Conservation (phyloP, 1,140 invertebrate species). For the Drosophila novamexicana region DNA sequence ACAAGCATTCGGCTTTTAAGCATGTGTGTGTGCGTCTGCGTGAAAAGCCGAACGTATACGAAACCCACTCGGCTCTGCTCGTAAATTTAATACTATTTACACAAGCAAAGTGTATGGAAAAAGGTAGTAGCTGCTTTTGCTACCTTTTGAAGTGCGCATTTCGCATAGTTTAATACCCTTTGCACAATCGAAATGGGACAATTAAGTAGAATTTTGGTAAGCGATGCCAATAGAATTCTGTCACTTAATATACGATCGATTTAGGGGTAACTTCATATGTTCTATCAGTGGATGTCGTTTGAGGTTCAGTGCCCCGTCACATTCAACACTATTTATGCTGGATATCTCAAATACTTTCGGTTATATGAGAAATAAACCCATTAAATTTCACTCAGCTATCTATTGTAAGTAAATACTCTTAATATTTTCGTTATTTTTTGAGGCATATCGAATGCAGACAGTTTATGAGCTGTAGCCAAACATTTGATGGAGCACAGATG, state of each 20-base stretch:
- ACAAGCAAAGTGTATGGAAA: background rate
- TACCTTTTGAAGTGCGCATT: background rate
- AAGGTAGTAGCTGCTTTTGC: conserved; percentile 17
- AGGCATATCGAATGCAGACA: conserved; percentile 66
- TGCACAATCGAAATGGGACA: conserved; percentile 20
- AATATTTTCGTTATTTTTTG: conserved; percentile 17
- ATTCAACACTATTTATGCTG: conserved; percentile 37
- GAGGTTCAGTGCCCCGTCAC: conserved; percentile 29
- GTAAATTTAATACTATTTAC: conserved; percentile 26
- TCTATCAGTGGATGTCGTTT: conserved; percentile 2
- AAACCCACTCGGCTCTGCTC: conserved; percentile 1
- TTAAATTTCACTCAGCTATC: conserved; percentile 34
- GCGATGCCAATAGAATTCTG: background rate
- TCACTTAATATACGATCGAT: background rate
- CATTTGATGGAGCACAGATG: conserved; percentile 61
- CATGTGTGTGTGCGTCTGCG: background rate
- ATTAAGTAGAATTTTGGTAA: conserved; percentile 41
- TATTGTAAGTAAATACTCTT: conserved; percentile 33
- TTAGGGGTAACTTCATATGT: conserved; percentile 24
- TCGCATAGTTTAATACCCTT: background rate
- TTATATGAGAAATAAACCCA: conserved; percentile 46
- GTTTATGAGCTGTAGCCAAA: conserved; percentile 39
- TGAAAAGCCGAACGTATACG: background rate
- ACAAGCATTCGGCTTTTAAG: conserved; percentile 14
- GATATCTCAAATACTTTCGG: conserved; percentile 54